Conservation (phyloP, 1,140 invertebrate species). For the Hetaerina americana region DNA sequence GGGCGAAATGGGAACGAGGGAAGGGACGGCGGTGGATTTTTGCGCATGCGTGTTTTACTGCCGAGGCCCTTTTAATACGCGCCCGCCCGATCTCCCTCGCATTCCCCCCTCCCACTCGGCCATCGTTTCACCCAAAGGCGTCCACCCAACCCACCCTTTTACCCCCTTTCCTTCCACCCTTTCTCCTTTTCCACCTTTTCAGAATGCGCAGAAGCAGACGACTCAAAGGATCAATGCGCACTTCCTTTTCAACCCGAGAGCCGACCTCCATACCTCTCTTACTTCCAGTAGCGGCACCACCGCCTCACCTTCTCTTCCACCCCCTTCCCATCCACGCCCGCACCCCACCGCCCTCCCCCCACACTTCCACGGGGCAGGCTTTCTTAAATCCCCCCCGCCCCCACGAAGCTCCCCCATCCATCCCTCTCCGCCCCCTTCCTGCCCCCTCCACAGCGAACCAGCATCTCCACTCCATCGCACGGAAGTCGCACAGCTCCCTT, state of each 20-base stretch:
- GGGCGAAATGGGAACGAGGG: too few species aligned
- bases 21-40: too few species aligned
- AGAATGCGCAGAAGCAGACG: background rate
- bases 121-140: background rate
- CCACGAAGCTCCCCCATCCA: background rate
- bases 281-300: too few species aligned
- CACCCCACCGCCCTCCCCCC: background rate
- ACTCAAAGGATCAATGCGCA: background rate
- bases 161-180: background rate
- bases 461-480: background rate
- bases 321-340: background rate
- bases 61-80: too few species aligned
- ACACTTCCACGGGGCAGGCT: too few species aligned
- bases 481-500: background rate
- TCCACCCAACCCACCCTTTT: background rate
- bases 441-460: background rate
- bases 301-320: too few species aligned
- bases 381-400: too few species aligned
- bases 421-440: background rate
- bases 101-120: too few species aligned
- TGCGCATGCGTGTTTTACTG: background rate
- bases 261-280: background rate
- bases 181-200: background rate
- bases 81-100: too few species aligned
- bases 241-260: background rate